Conservation (phyloP, 2,797 vertebrate genomes). For the Parauchenoglanis punctatus region DNA sequence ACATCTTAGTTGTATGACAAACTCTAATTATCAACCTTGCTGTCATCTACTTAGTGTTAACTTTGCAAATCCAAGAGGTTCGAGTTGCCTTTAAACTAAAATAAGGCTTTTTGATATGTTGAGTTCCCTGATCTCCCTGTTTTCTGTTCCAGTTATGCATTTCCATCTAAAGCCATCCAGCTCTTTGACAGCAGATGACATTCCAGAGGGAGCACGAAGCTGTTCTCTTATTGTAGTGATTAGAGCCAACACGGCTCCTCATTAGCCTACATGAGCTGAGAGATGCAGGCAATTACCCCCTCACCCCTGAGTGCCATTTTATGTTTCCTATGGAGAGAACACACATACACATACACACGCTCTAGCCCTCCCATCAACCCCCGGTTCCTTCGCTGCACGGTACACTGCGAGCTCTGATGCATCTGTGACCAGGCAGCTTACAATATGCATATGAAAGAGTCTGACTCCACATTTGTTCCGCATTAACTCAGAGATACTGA, state of each 20-base stretch:
- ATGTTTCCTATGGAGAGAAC: conserved; percentile 77
- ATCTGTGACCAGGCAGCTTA: conserved; percentile 56
- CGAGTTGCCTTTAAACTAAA: conserved; percentile 51
- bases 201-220: conserved; percentile 50
- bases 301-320: conserved; percentile 85
- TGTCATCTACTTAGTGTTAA: conserved; percentile 42
- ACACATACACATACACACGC: conserved; percentile 7
- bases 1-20: not conserved
- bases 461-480: conserved; percentile 59
- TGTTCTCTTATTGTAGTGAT: conserved; percentile 61
- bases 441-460: conserved; percentile 61
- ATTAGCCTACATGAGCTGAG: conserved; percentile 60
- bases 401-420: conserved; percentile 57
- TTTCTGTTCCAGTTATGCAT: conserved; percentile 38
- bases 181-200: conserved; percentile 50
- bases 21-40: conserved; percentile 45
- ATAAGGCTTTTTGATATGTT: conserved; percentile 43
- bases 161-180: conserved; percentile 53
- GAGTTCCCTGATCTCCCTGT: conserved; percentile 41
- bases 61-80: conserved; percentile 48
- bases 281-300: conserved; percentile 60
- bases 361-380: conserved; percentile 38
- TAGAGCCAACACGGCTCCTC: conserved; percentile 60
- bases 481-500: conserved; percentile 57
- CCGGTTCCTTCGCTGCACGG: conserved; percentile 41